phyloP scores from a whole-genome alignment of 2,113 vertebrate genomes.

The Rhombomys opimus region DNA sequence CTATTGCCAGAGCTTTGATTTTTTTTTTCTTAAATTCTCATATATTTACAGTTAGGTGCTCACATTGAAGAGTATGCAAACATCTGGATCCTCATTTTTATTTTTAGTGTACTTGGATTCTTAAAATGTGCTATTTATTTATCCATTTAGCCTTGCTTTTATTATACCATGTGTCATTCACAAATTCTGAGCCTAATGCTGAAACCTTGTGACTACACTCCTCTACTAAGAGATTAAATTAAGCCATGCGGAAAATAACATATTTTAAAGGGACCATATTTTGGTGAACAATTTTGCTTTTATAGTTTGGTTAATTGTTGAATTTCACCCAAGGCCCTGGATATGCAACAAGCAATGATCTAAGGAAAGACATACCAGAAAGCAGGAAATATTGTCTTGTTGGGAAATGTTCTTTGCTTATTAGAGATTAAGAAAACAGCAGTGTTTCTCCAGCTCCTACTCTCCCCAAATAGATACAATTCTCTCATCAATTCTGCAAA shows the following conservation, averaged over 20 bases:
- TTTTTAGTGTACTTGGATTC: not conserved
- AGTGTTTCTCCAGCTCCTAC: not conserved
- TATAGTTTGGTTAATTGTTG: constrained; percentile 67
- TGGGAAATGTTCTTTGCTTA: not conserved
- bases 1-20: not conserved
- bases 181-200: constrained; percentile 24
- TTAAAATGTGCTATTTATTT: constrained; percentile 37
- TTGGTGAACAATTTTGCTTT: constrained; percentile 63
- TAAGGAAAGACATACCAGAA: not conserved
- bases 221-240: constrained; percentile 64
- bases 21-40: not conserved
- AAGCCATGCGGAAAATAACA: constrained; percentile 69
- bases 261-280: constrained; percentile 63
- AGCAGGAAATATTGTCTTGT: not conserved
- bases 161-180: constrained; percentile 57
- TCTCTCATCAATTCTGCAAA: not conserved
- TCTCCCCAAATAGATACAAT: not conserved
- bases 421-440: constrained; percentile 38
- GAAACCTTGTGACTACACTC: not conserved
- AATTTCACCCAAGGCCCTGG: constrained; percentile 46
- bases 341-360: constrained; percentile 60
- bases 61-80: not conserved
- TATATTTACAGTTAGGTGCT: not conserved
- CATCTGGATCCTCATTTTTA: constrained; percentile 1
- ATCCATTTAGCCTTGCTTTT: constrained; percentile 59